Evolutionary conservation across 2,888 invertebrate species (phyloP).

Genomic region (Chelonus formosanus): DNA sequence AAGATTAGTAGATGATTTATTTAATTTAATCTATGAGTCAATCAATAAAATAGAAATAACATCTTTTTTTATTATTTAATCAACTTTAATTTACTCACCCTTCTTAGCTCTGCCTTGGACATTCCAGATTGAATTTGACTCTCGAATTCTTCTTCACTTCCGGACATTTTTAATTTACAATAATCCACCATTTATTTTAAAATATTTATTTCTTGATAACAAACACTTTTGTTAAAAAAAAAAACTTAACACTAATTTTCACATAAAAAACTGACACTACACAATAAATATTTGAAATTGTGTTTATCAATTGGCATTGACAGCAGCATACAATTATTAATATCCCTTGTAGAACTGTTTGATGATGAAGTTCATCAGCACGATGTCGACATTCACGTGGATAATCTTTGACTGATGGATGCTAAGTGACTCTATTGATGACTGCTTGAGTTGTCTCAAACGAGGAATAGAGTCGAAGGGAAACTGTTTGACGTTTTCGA

Average conservation of each 20-base stretch:
- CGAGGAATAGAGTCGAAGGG: slow-evolving; percentile 50
- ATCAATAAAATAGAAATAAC: not conserved
- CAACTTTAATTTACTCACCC: slow-evolving; percentile 65
- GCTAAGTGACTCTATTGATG: slow-evolving; percentile 22
- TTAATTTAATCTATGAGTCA: not conserved
- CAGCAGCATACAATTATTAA: too few species aligned
- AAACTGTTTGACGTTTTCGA: slow-evolving; percentile 65
- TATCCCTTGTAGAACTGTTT: too few species aligned
- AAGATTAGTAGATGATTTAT: not conserved
- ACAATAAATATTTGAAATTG: too few species aligned
- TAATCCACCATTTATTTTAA: slow-evolving; percentile 60
- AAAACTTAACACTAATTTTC: not conserved
- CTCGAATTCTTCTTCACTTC: slow-evolving; percentile 65
- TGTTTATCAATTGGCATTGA: too few species aligned
- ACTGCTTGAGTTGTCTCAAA: slow-evolving; percentile 8
- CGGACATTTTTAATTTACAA: slow-evolving; percentile 62
- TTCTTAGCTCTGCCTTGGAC: slow-evolving; percentile 77
- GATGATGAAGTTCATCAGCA: not conserved
- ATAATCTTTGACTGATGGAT: not conserved
- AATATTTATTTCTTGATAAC: slow-evolving; percentile 15
- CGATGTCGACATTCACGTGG: slow-evolving; percentile 1
- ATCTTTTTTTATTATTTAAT: not conserved
- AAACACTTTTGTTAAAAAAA: slow-evolving; percentile 25
- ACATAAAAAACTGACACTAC: too few species aligned
- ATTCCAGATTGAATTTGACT: slow-evolving; percentile 67